phyloP scores from a whole-genome alignment of 2,888 invertebrate genomes.

The Pseudoips prasinana region DNA sequence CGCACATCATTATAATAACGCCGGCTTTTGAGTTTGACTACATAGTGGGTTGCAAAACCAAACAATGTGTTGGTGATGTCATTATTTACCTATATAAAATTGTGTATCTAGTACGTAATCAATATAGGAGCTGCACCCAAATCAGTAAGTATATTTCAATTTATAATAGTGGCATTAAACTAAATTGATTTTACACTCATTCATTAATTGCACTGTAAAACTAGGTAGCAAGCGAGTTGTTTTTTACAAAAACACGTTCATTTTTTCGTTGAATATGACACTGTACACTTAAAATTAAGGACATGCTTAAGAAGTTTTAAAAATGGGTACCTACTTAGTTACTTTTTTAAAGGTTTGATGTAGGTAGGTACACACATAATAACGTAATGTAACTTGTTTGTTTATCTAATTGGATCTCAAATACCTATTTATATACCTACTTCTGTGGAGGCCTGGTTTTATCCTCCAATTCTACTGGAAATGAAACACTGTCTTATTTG shows the following conservation, averaged over 20 bases:
- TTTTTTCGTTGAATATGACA: slow-evolving; percentile 9
- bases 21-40: slow-evolving; percentile 10
- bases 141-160: slow-evolving; percentile 8
- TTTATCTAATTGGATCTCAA: slow-evolving; percentile 7
- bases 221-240: slow-evolving; percentile 8
- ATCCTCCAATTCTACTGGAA: slow-evolving; percentile 12
- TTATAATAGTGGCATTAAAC: slow-evolving; percentile 8
- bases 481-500: slow-evolving; percentile 7
- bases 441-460: slow-evolving; percentile 11
- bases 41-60: slow-evolving; percentile 10
- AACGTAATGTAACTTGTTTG: slow-evolving; percentile 9
- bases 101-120: slow-evolving; percentile 8
- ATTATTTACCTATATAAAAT: slow-evolving; percentile 10
- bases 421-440: slow-evolving; percentile 9
- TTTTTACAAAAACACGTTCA: slow-evolving; percentile 6
- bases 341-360: slow-evolving; percentile 10
- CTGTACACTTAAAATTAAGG: slow-evolving; percentile 9
- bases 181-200: slow-evolving; percentile 10
- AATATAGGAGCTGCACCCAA: slow-evolving; percentile 10
- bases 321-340: slow-evolving; percentile 10
- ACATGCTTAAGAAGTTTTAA: slow-evolving; percentile 7
- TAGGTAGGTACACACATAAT: slow-evolving; percentile 11
- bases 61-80: slow-evolving; percentile 10
- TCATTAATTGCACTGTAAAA: slow-evolving; percentile 9
- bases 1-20: slow-evolving; percentile 10